A percentile compares a stretch with the other conserved stretches of the same genome.
Evolutionary conservation across 2,888 invertebrate species (phyloP).

Genomic region (Selenia dentaria): DNA sequence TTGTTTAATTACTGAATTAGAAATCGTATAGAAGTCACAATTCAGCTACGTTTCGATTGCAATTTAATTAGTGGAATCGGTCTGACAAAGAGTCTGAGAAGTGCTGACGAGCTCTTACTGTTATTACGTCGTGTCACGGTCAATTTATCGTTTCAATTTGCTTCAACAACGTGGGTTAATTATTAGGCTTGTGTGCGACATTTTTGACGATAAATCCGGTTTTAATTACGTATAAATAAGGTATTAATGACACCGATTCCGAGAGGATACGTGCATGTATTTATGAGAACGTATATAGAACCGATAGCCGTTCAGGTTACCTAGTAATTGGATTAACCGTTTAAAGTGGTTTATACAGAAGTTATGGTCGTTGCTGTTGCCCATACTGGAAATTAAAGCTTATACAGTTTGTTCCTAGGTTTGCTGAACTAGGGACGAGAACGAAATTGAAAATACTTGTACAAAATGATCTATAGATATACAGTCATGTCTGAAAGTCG

Average conservation of each 20-base stretch:
- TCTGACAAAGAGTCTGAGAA: too few species aligned
- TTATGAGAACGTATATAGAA: constrained; percentile 2
- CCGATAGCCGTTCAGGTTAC: neutral
- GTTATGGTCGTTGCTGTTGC: too few species aligned
- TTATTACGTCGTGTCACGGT: constrained; percentile 25
- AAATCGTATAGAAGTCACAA: too few species aligned
- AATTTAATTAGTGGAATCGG: too few species aligned
- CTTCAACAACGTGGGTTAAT: constrained; percentile 32
- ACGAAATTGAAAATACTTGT: too few species aligned
- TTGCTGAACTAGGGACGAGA: too few species aligned
- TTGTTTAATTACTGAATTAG: too few species aligned
- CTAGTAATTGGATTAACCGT: neutral
- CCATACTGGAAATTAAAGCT: too few species aligned
- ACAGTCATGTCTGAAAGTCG: too few species aligned
- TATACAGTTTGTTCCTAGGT: too few species aligned
- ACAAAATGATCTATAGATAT: too few species aligned
- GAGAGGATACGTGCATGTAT: constrained; percentile 9
- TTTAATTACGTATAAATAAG: constrained; percentile 35
- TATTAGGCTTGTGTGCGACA: constrained; percentile 26
- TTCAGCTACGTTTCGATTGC: too few species aligned
- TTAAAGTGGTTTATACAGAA: neutral
- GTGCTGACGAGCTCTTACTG: constrained; percentile 7
- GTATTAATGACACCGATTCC: constrained; percentile 27
- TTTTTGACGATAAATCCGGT: constrained; percentile 30
- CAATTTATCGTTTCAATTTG: constrained; percentile 53